Evolutionary conservation across 2,888 invertebrate species (phyloP).

Genomic region (Tenthredo amoena): DNA sequence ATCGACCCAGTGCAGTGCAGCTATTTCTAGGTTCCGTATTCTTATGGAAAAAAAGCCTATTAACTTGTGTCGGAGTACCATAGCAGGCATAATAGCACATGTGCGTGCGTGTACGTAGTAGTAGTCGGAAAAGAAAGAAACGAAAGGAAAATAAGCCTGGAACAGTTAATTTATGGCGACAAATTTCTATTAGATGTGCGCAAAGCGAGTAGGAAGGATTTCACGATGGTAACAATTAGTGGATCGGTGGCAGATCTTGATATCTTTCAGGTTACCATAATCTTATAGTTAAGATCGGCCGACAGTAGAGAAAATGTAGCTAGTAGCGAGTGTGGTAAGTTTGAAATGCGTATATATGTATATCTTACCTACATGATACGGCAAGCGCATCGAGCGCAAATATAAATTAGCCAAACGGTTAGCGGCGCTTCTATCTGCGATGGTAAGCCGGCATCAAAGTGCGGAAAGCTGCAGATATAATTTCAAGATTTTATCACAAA

Average conservation of each 20-base stretch:
- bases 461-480: constrained; percentile 27
- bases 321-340: background rate
- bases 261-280: constrained; percentile 33
- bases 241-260: constrained; percentile 39
- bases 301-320: background rate
- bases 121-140: background rate
- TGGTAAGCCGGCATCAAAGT: background rate
- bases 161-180: background rate
- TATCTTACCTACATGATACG: background rate
- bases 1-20: background rate
- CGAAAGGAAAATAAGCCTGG: background rate
- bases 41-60: background rate
- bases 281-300: constrained; percentile 14
- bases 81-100: background rate
- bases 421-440: background rate
- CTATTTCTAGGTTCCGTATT: background rate
- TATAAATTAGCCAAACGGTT: constrained; percentile 29
- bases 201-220: background rate
- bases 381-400: constrained; percentile 24
- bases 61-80: background rate
- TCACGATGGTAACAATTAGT: constrained; percentile 30
- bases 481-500: constrained; percentile 11
- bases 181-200: background rate
- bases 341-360: background rate
- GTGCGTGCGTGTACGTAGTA: background rate